Evolutionary conservation across 2,797 vertebrate species (phyloP), one percentile per base, ranked within the genome.

Genomic region (Alca torda): DNA sequence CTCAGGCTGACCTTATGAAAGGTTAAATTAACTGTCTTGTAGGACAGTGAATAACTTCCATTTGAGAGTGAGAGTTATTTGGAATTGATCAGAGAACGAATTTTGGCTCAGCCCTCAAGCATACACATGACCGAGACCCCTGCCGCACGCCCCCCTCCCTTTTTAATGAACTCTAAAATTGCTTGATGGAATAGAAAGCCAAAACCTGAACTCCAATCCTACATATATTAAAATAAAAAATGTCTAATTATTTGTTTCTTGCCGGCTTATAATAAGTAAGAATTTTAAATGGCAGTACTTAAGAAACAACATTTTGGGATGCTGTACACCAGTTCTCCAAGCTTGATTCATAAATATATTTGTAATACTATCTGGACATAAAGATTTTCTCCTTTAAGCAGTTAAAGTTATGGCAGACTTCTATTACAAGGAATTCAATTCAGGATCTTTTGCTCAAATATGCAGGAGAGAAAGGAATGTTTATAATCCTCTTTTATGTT

Each of bases 61-160:
- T 50, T 61, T 69, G 25, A 80, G 35, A 84, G 26, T 54, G 74
- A 74, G 73, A 64, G 67, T 86, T 92, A 69, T 68, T 83, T 82
- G 70, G 50, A 78, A 78, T 39, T 39, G n/a, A 41, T 87, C 41
- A 84, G 77, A 73, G 45, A 82, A 61, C 31, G 73, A 85, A 77
- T 59, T 89, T 65, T 65, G 41, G 53, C 54, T 89, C 67, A 82
- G 41, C 14, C 13, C 35, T 80, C 56, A 87, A 56, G 10, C 18
- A 65, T 16, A 54, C 6, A 35, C 6, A 59, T 25, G 39, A 72
- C 46, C 10, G 8, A 60, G 41, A 7, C 4, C 13, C 16, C 35
- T 2, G 1, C 14, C 4, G 8, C 11, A 20, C 7, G 13, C 16
- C 5, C 4, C 10, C 23, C 6, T 17, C 2, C 10, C 8, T 39